Evolutionary conservation across 1,140 invertebrate genomes (phyloP), one percentile per base, ranked within the genome.

Genomic region (Sycophaga agraensis): DNA sequence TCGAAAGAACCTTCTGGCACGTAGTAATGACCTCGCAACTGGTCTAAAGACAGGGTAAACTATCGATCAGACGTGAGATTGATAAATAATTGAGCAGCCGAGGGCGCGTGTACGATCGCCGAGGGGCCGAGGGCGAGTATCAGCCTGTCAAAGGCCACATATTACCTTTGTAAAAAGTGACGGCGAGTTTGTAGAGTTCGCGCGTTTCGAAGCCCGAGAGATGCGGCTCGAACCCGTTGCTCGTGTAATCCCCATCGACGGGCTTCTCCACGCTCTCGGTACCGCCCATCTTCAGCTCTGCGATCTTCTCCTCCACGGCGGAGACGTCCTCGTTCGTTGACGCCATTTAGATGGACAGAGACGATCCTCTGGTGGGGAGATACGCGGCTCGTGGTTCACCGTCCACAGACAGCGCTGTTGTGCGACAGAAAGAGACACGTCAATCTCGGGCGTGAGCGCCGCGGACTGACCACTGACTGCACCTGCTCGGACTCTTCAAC

Each of bases 111-210:
- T 17, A 9, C 26, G 7, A 31, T 31, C 0, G 12, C 24, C 4
- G 5, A 14, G 1, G 9, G 5, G 8, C 21, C 1, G 4, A 12
- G n/a, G 24, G 17, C 21, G 28, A 46, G 28, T n/a, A n/a, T 11
- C 26, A 31, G 21, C 9, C n/a, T 31, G 26, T 31, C 46, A 31
- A 49, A 31, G 4, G 8, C 1, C 16, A n/a, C n/a, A n/a, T n/a
- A n/a, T n/a, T 84, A 94, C 93, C 92, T 90, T 93, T 94, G 71
- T 94, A 95, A 79, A 95, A 96, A 70, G 84, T 86, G 22, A 94
- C 77, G 19, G 91, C 91, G 59, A 95, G 84, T 80, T 89, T 89
- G 76, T 94, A 96, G n/a, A 96, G 85, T 71, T 93, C 91, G 3
- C 65, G 70, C 5, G 71, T 76, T 39, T 80, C 77, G 26, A 81